These are phyloP conservation scores for Luffia ferchaultella DNA, from an alignment of 2,888 invertebrate species.

Conservation along the genomic window DNA sequence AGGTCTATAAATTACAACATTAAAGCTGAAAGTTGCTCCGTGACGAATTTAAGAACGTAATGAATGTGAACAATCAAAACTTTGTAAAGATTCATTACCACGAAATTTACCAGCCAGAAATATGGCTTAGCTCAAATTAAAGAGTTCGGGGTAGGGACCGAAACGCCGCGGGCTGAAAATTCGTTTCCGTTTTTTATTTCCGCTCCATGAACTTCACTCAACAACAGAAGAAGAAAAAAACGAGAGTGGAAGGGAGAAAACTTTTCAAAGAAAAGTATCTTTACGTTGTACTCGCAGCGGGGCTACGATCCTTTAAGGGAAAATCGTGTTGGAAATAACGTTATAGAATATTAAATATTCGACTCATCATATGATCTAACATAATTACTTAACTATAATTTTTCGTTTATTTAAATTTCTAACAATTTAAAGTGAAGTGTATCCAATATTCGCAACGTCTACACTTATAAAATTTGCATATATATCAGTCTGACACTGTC, in stretches of 20 bases:
- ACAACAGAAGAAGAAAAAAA: slow-evolving; percentile 4
- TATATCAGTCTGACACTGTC: too few relatives aligned
- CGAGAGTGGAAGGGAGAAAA: not conserved
- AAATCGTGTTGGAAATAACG: too few relatives aligned
- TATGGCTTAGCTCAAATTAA: slow-evolving; percentile 34
- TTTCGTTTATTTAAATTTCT: too few relatives aligned
- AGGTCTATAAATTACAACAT: not conserved
- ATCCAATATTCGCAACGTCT: too few relatives aligned
- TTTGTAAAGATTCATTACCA: slow-evolving; percentile 54
- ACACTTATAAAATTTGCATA: too few relatives aligned
- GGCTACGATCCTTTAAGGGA: too few relatives aligned
- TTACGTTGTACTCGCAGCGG: not conserved
- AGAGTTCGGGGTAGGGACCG: slow-evolving; percentile 12
- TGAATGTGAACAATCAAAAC: slow-evolving; percentile 60
- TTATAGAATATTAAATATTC: too few relatives aligned
- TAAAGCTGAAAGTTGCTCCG: slow-evolving; percentile 31
- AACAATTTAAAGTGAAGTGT: too few relatives aligned
- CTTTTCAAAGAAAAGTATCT: not conserved
- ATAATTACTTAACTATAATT: too few relatives aligned
- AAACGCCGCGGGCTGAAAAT: slow-evolving; percentile 26
- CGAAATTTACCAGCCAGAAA: slow-evolving; percentile 40
- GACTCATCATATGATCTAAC: too few relatives aligned
- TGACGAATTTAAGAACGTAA: slow-evolving; percentile 48
- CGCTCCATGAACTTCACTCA: slow-evolving; percentile 15
- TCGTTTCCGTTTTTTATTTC: slow-evolving; percentile 32